Percentiles rank a stretch among this genome's conserved stretches.
These are phyloP conservation scores for Sporophila hypoxantha DNA, from an alignment of 2,113 vertebrate genomes.

Conservation along the genomic window DNA sequence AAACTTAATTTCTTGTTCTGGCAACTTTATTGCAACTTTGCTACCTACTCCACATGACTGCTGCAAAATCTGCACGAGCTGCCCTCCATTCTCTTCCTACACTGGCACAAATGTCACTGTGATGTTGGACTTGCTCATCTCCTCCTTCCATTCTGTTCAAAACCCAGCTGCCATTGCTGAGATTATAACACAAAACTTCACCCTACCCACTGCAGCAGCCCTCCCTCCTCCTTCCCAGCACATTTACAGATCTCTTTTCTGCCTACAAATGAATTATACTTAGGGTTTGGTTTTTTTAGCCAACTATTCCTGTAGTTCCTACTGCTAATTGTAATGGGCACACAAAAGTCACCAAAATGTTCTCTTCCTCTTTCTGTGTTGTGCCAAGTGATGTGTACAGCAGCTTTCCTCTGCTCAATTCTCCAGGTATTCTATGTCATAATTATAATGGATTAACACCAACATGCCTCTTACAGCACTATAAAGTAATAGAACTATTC, in stretches of 20 bases:
- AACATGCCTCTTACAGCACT: background rate
- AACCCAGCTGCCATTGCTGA: background rate
- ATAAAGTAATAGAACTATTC: background rate
- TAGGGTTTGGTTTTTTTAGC: background rate
- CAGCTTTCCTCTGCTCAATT: background rate
- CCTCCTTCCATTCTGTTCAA: background rate
- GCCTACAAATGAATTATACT: background rate
- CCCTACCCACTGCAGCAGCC: background rate
- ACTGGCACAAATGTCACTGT: background rate
- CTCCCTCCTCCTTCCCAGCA: background rate
- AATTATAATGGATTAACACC: background rate
- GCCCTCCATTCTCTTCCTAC: background rate
- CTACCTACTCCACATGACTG: background rate
- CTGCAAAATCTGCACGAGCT: background rate
- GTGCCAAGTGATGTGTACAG: background rate
- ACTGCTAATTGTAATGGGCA: accelerated
- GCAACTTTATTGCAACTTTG: background rate
- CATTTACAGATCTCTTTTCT: background rate
- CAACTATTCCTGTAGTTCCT: background rate
- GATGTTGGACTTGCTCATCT: background rate
- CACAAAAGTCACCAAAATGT: background rate
- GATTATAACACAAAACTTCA: background rate
- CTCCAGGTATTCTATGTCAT: background rate
- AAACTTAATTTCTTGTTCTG: background rate
- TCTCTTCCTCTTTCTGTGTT: background rate